A percentile compares a stretch with the other conserved stretches of the same genome.
These are phyloP conservation scores for Aegithalos caudatus DNA, from an alignment of 2,113 vertebrate species.

Conservation along the genomic window DNA sequence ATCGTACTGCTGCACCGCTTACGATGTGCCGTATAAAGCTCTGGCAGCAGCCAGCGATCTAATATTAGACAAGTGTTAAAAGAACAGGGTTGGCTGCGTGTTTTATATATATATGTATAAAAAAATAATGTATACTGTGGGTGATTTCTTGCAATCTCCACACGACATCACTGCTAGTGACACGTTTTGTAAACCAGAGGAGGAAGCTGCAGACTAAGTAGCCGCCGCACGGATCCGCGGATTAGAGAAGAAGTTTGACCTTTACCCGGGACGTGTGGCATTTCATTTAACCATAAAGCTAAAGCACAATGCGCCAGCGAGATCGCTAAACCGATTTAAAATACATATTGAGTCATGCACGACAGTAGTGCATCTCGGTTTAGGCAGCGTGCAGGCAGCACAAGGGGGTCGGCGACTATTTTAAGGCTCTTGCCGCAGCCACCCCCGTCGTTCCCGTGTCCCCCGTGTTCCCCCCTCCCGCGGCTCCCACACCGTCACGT, in stretches of 20 bases:
- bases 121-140: background rate
- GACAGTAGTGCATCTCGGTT: conserved; percentile 12
- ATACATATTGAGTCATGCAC: conserved; percentile 64
- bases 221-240: conserved; percentile 30
- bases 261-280: conserved; percentile 62
- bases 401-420: conserved; percentile 55
- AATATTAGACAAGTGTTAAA: conserved; percentile 25
- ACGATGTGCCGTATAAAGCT: background rate
- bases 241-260: conserved; percentile 50
- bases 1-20: background rate
- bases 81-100: background rate
- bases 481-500: conserved; percentile 39
- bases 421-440: conserved; percentile 34
- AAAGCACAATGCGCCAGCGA: conserved; percentile 46
- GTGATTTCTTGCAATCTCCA: background rate
- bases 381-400: background rate
- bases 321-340: conserved; percentile 62
- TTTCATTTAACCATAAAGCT: conserved; percentile 63
- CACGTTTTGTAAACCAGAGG: conserved; percentile 14
- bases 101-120: background rate
- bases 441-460: background rate
- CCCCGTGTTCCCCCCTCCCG: background rate
- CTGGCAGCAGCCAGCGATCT: background rate
- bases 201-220: conserved; percentile 55
- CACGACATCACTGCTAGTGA: background rate